A percentile compares a stretch with the other conserved stretches of the same genome.
Conservation (phyloP, 2,797 vertebrate genomes). For the Sebastes kiyomatsui region DNA sequence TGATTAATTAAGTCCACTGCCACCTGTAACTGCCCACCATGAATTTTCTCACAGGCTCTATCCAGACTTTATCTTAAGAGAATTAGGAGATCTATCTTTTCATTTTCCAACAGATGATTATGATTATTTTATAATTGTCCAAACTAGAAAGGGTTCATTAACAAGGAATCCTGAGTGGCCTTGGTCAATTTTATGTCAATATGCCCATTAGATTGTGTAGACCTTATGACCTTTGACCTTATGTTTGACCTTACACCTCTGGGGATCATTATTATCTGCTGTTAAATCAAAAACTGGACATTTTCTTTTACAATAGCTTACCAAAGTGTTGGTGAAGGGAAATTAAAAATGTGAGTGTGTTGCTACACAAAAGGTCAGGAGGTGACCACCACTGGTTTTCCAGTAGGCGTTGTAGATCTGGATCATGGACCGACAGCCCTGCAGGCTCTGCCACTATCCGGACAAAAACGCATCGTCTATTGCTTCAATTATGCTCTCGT, state of each 20-base stretch:
- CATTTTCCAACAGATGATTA: not conserved
- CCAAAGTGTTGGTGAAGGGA: not conserved
- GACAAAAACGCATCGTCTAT: too few relatives aligned
- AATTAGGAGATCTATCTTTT: not conserved
- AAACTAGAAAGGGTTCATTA: not conserved
- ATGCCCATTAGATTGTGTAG: not conserved
- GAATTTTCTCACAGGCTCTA: not conserved
- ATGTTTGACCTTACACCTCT: not conserved
- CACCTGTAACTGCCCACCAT: not conserved
- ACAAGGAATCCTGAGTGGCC: not conserved
- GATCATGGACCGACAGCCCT: too few relatives aligned
- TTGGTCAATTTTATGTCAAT: not conserved
- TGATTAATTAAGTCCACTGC: slow-evolving; percentile 28
- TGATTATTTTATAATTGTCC: not conserved
- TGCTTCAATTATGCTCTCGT: too few relatives aligned
- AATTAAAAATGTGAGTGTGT: not conserved
- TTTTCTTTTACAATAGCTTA: not conserved
- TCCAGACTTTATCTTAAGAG: too few relatives aligned
- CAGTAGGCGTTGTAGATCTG: too few relatives aligned
- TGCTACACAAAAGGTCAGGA: not conserved
- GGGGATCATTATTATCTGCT: not conserved
- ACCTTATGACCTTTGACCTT: not conserved
- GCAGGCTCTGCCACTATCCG: too few relatives aligned
- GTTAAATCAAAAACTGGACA: not conserved
- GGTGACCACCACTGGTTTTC: not conserved